Evolutionary conservation across 1,140 invertebrate species (phyloP).

Genomic region (Cydia strobilella): DNA sequence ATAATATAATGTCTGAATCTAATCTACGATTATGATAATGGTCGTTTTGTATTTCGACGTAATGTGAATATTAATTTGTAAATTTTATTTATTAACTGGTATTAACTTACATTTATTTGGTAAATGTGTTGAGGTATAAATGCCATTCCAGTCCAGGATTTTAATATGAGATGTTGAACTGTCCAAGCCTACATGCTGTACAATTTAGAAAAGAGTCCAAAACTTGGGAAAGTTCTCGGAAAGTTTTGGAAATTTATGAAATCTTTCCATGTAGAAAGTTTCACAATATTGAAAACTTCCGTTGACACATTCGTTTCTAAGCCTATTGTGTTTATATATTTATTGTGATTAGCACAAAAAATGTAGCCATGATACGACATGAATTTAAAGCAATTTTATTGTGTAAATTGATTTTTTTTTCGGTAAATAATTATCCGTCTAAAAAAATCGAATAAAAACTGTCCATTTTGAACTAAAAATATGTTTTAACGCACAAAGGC

Average conservation of each 20-base stretch:
- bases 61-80: slow-evolving; percentile 56
- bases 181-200: not conserved
- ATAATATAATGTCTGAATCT: slow-evolving; percentile 53
- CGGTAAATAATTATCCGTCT: slow-evolving; percentile 19
- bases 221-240: no score
- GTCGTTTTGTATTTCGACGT: slow-evolving; percentile 55
- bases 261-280: no score
- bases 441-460: slow-evolving; percentile 23
- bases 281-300: no score
- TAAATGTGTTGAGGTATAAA: slow-evolving; percentile 18
- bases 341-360: not conserved
- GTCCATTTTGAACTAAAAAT: slow-evolving; percentile 10
- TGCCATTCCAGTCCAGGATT: slow-evolving; percentile 15
- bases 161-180: not conserved
- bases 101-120: slow-evolving; percentile 5
- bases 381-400: not conserved
- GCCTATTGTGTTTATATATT: not conserved
- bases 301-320: no score
- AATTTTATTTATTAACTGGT: slow-evolving; percentile 29
- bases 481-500: slow-evolving; percentile 22
- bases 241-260: no score
- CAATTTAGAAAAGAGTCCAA: no score
- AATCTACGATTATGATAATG: slow-evolving; percentile 52
- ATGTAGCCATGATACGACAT: not conserved
- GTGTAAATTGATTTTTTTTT: not conserved